Base-by-base conservation (phyloP, 2,888 invertebrate genomes). In the Ariolimax columbianus region DNA sequence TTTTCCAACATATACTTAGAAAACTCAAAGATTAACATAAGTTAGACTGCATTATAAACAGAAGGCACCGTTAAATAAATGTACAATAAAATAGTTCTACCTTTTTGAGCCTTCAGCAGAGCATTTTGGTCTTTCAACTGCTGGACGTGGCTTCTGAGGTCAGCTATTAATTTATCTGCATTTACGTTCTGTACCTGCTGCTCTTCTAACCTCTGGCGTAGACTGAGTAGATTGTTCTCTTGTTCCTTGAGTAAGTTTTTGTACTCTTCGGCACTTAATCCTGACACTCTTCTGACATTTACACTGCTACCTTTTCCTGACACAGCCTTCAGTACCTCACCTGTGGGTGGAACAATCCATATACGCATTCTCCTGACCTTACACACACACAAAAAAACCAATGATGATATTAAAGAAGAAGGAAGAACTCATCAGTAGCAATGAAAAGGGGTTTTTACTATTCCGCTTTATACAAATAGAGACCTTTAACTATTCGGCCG, bases 51-150 rank as follows among this genome's bases (percentile, higher is more conserved):
- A n/a, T n/a, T n/a, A 55, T 55, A 11, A 55, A 14, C 23, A 55
- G 3, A 55, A 55, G 7, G 3, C 17, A 55, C 55, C 47, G 7
- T 17, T 47, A 55, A 55, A 26, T n/a, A 63, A 63, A 23, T n/a
- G 6, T 11, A n/a, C 26, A 2, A n/a, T n/a, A 66, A 66, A n/a
- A 75, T 51, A 17, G 33, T 6, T 17, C 43, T 78, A 91, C 92
- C 92, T 91, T 91, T 91, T 33, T 91, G 91, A 26, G 90, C 91
- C 93, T 97, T 97, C 0, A 98, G 95, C 23, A 98, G 94, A 0
- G 97, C 96, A 94, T 97, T 98, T 94, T 98, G 97, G 94, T 98
- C 98, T 89, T 96, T 96, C 6, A 98, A 95, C 90, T 97, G 96
- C 0, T 96, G 96, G 90, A 97, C 96, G 0, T 96, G 95, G n/a